Evolutionary conservation across 1,140 invertebrate species (phyloP).

Genomic region (Eulimnadia texana): DNA sequence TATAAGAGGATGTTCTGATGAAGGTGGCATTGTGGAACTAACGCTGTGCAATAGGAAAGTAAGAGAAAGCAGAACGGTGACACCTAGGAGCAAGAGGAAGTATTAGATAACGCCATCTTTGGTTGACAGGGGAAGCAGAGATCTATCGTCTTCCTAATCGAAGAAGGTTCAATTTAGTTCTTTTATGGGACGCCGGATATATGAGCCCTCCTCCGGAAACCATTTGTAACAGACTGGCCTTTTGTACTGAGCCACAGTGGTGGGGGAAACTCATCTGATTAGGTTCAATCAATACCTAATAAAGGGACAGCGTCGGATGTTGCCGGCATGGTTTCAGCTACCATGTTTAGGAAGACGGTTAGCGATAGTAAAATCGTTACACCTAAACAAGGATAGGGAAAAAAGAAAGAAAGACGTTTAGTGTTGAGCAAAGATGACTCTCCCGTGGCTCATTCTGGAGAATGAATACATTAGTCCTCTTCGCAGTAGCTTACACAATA

Average conservation of each 20-base stretch:
- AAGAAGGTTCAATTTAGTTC: background rate
- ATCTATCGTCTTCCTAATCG: too few relatives aligned
- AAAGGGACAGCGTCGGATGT: slow-evolving; percentile 70
- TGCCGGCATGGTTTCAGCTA: slow-evolving; percentile 66
- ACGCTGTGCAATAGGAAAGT: slow-evolving; percentile 57
- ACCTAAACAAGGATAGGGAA: slow-evolving; percentile 34
- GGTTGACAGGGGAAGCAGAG: too few relatives aligned
- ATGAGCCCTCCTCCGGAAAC: slow-evolving; percentile 4
- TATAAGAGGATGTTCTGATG: slow-evolving; percentile 49
- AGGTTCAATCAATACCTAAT: slow-evolving; percentile 44
- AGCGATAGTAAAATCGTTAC: slow-evolving; percentile 77
- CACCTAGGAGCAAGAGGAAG: slow-evolving; percentile 42
- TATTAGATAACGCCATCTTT: too few relatives aligned
- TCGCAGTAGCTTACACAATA: too few relatives aligned
- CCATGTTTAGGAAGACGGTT: slow-evolving; percentile 76
- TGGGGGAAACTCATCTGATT: too few relatives aligned
- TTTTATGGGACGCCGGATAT: background rate
- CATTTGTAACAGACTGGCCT: background rate
- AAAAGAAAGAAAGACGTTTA: background rate
- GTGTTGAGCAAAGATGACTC: too few relatives aligned
- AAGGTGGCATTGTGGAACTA: slow-evolving; percentile 44
- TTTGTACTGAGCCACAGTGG: too few relatives aligned
- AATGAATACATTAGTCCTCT: too few relatives aligned
- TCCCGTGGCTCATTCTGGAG: too few relatives aligned
- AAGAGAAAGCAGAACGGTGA: slow-evolving; percentile 53